Percentiles rank a stretch among this genome's conserved stretches.
These are phyloP conservation scores for Eufriesea mexicana DNA, from an alignment of 1,140 invertebrate species.

Conservation along the genomic window DNA sequence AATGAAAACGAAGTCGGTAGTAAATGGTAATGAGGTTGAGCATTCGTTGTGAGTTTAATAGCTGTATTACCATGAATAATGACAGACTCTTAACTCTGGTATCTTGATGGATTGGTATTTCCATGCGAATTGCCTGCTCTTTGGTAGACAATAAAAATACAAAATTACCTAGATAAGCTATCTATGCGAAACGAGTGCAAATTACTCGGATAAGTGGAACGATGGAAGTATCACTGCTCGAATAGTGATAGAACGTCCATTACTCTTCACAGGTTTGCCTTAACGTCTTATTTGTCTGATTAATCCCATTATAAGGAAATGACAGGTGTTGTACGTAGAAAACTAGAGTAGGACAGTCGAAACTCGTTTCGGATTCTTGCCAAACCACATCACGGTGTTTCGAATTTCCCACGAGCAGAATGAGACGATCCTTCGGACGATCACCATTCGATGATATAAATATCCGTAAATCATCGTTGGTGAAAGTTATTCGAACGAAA, in stretches of 20 bases:
- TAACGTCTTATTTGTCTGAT: background rate
- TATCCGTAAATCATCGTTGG: background rate
- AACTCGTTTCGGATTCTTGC: background rate
- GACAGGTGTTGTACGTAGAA: no score
- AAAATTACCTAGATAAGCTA: no score
- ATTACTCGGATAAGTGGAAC: no score
- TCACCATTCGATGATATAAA: background rate
- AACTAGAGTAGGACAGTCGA: background rate
- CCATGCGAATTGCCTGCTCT: no score
- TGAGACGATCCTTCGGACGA: background rate
- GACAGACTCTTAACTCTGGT: background rate
- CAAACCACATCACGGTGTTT: background rate
- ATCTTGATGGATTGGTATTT: background rate
- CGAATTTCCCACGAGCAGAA: background rate
- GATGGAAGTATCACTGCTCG: no score
- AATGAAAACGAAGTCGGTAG: background rate
- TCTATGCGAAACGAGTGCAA: no score
- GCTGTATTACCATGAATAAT: background rate
- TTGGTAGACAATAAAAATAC: no score
- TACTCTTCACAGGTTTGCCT: background rate
- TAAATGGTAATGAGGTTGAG: background rate
- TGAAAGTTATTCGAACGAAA: conserved; percentile 25
- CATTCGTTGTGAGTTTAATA: background rate
- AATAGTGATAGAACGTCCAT: background rate
- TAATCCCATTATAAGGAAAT: background rate